These are phyloP conservation scores for Taphrorychus bicolor DNA, from an alignment of 2,888 invertebrate species.

Conservation along the genomic window DNA sequence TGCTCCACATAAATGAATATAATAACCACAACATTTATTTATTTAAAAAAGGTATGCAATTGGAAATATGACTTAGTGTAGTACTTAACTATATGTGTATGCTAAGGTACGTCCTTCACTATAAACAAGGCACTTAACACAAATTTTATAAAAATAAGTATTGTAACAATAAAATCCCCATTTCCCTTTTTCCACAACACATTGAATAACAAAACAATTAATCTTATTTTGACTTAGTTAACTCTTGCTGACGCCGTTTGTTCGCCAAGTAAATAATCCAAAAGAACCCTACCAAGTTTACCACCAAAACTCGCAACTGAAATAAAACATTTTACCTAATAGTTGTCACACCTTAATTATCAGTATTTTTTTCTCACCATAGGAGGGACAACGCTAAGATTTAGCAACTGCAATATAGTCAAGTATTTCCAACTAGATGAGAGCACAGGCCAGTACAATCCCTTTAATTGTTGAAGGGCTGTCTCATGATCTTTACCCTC, in stretches of 20 bases:
- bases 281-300: constrained; percentile 78
- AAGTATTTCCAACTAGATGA: constrained; percentile 80
- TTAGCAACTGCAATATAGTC: constrained; percentile 76
- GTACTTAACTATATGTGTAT: too few species aligned
- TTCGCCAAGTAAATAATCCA: constrained; percentile 80
- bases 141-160: too few species aligned
- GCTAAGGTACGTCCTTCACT: too few species aligned
- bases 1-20: too few species aligned
- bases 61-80: too few species aligned
- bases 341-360: constrained; percentile 4
- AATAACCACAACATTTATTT: too few species aligned
- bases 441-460: constrained; percentile 71
- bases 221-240: constrained; percentile 19
- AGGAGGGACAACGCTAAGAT: constrained; percentile 78
- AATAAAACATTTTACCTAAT: constrained; percentile 52
- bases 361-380: constrained; percentile 65
- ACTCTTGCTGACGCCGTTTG: constrained; percentile 66
- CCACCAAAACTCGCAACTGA: constrained; percentile 76
- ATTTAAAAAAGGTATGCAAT: too few species aligned
- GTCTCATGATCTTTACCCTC: constrained; percentile 76
- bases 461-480: constrained; percentile 69
- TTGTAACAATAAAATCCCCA: too few species aligned
- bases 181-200: too few species aligned
- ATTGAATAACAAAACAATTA: background rate
- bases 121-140: too few species aligned